These are phyloP conservation scores for Labia minor DNA, from an alignment of 2,888 invertebrate species.

Conservation along the genomic window DNA sequence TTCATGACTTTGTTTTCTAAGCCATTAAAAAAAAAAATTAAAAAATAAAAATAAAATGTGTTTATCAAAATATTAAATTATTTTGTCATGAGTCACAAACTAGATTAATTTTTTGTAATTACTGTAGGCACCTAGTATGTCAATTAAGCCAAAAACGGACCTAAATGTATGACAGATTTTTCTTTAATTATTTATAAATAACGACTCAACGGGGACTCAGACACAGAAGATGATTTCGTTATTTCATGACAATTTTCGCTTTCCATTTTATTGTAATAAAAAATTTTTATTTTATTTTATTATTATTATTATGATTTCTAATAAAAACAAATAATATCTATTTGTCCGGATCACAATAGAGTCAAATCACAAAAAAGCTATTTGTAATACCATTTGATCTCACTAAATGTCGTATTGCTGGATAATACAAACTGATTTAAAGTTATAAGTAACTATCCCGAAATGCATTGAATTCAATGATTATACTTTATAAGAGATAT, in stretches of 20 bases:
- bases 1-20: background rate
- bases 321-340: background rate
- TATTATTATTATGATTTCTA: too few relatives aligned
- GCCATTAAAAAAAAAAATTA: too few relatives aligned
- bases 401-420: conserved; percentile 4
- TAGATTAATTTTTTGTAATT: background rate
- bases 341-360: background rate
- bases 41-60: conserved; percentile 3
- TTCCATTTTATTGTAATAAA: background rate
- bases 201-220: background rate
- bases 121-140: conserved; percentile 9
- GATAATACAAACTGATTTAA: background rate
- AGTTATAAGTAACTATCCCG: background rate
- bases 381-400: background rate
- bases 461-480: background rate
- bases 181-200: background rate
- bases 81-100: background rate
- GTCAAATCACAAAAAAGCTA: conserved; percentile 9
- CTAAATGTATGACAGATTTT: background rate
- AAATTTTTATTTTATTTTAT: background rate
- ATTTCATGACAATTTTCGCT: background rate
- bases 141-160: background rate
- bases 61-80: background rate
- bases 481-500: background rate
- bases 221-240: background rate